These are phyloP conservation scores for Abscondita cerata DNA, from an alignment of 2,888 invertebrate species.

Conservation along the genomic window DNA sequence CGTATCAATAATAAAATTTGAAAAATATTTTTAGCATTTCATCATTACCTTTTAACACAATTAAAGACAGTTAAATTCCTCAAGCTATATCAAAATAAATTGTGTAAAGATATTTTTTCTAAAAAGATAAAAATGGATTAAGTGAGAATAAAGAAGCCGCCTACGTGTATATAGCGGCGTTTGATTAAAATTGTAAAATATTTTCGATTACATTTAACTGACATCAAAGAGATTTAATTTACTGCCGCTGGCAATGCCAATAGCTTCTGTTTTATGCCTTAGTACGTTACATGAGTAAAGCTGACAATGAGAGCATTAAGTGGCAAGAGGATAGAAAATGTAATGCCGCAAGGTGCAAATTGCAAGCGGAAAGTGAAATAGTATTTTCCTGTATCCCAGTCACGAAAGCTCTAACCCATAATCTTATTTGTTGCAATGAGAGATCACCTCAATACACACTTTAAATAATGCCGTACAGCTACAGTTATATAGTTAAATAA, in stretches of 20 bases:
- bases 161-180: no score
- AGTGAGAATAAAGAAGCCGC: no score
- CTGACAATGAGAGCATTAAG: conserved; percentile 24
- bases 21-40: no score
- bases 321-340: conserved; percentile 22
- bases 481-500: conserved; percentile 2
- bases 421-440: conserved; percentile 37
- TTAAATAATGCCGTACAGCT: conserved; percentile 7
- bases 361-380: conserved; percentile 31
- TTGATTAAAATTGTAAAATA: neutral
- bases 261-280: conserved; percentile 14
- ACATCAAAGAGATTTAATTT: conserved; percentile 17
- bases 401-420: conserved; percentile 36
- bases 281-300: conserved; percentile 21
- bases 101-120: no score
- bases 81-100: no score
- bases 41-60: no score
- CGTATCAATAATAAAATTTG: conserved; percentile 18
- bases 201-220: conserved; percentile 13
- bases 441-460: conserved; percentile 33
- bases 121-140: no score
- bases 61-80: no score
- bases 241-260: conserved; percentile 17
- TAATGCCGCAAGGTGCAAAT: conserved; percentile 24
- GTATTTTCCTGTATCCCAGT: conserved; percentile 28